Base-by-base conservation (phyloP, 2,113 vertebrate species). In the Chlamydotis undulata region DNA sequence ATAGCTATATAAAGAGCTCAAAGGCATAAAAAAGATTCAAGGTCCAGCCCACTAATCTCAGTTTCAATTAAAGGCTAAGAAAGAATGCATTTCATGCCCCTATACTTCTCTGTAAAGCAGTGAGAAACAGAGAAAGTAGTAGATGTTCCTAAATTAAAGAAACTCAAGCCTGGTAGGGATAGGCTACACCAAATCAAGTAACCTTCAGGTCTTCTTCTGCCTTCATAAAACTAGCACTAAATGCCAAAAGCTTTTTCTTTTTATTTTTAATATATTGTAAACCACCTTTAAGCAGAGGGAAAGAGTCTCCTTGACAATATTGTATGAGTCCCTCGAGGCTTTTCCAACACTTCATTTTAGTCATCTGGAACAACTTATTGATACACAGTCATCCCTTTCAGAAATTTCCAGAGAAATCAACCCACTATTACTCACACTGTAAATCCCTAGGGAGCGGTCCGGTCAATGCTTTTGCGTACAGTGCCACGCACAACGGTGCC, bases 401-500 rank as follows among this genome's bases (percentile, higher is more conserved):
- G 83, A 96, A 93, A 86, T 90, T 92, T 89, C 60, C 76, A 90
- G 56, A 93, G 73, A 84, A 92, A 90, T 92, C 81, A 95, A 89
- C 76, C 53, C 35, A 37, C 76, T 71, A 35, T 76, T 90, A 81
- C 49, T 95, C 71, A 67, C 43, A 52, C 24, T 68, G 76, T 68
- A 68, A 79, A 71, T 60, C 88, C 49, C 39, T 49, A 75, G 70
- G 87, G 87, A 89, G 67, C 57, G 79, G 35, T 56, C 63, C 0
- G 1, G 35, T 55, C 1, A 3, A 75, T n/a, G 76, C 33, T 78
- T 93, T 78, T 95, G 35, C 70, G 10, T 47, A 13, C 19, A 53
- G 60, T 77, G 64, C 73, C 83, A 92, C 3, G 10, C 31, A 80
- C 1, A 3, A 43, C 28, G 49, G 83, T 60, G 79, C 88, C 88